Percentiles rank a stretch among this genome's conserved stretches.
phyloP scores from a whole-genome alignment of 2,888 invertebrate genomes.

The Drosophila multiciliata region DNA sequence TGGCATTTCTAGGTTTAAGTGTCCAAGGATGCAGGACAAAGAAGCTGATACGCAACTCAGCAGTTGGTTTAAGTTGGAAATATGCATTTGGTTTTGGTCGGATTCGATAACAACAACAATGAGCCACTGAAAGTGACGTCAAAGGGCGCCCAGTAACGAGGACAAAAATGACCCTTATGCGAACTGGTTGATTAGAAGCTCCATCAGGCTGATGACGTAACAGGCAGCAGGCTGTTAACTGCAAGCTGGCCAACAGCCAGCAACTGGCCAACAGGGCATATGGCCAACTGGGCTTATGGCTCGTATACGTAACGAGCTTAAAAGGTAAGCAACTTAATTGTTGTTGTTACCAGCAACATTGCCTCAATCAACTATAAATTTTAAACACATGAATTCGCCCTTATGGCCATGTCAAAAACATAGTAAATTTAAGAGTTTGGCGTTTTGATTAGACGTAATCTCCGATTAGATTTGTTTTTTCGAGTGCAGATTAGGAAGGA shows the following conservation, averaged over 20 bases:
- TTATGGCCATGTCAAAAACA: neutral
- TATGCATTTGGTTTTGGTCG: conserved; percentile 19
- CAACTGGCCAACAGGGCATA: conserved; percentile 7
- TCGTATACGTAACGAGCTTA: conserved; percentile 54
- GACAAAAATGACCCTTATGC: conserved; percentile 15
- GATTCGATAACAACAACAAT: conserved; percentile 21
- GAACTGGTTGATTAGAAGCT: conserved; percentile 55
- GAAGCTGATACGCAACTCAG: neutral
- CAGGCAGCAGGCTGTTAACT: neutral
- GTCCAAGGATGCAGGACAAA: neutral
- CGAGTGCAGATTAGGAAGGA: conserved; percentile 20
- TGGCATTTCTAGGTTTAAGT: neutral
- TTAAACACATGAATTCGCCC: conserved; percentile 30
- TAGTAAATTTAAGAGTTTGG: conserved; percentile 37
- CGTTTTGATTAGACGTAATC: conserved; percentile 57
- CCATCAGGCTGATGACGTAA: conserved; percentile 49
- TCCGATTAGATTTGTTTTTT: conserved; percentile 63
- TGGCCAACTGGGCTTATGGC: conserved; percentile 2
- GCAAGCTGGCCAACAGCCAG: conserved; percentile 15
- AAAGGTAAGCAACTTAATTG: neutral
- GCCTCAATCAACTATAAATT: neutral
- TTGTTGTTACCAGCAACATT: conserved; percentile 10
- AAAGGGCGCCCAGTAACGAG: conserved; percentile 38
- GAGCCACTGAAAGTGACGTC: conserved; percentile 43
- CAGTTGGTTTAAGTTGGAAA: conserved; percentile 8